Conservation (phyloP, 2,797 vertebrate genomes). For the Mormyrus hasselquistii region DNA sequence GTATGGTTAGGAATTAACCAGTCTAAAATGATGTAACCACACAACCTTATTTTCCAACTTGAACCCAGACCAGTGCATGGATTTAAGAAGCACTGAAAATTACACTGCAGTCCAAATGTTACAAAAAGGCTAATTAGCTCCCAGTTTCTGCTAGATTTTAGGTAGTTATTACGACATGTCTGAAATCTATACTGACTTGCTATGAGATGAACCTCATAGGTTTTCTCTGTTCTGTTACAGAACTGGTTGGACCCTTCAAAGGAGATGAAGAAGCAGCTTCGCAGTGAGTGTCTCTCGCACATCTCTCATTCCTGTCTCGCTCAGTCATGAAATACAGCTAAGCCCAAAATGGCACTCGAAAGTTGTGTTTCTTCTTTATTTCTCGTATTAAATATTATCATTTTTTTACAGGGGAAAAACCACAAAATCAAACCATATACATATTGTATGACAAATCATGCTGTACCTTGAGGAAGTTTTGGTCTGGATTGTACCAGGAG, state of each 20-base stretch:
- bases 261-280: slow-evolving; percentile 98
- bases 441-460: neutral
- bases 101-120: neutral
- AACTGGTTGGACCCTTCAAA: slow-evolving; percentile 98
- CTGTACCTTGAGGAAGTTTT: neutral
- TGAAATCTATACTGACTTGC: neutral
- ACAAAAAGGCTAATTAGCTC: neutral
- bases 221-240: slow-evolving; percentile 59
- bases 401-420: neutral
- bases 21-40: neutral
- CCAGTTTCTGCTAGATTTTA: neutral
- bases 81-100: neutral
- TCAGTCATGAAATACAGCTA: neutral
- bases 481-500: neutral
- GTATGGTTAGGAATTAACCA: neutral
- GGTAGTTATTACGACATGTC: neutral
- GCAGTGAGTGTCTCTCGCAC: slow-evolving; percentile 67
- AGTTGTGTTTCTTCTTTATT: neutral
- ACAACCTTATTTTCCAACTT: neutral
- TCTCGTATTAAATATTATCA: neutral
- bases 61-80: neutral
- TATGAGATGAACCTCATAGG: neutral
- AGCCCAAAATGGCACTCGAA: neutral
- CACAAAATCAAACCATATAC: neutral
- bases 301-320: neutral